Evolutionary conservation across 1,140 invertebrate genomes (phyloP), one percentile per base, ranked within the genome.

Genomic region (Brachionus angularis): DNA sequence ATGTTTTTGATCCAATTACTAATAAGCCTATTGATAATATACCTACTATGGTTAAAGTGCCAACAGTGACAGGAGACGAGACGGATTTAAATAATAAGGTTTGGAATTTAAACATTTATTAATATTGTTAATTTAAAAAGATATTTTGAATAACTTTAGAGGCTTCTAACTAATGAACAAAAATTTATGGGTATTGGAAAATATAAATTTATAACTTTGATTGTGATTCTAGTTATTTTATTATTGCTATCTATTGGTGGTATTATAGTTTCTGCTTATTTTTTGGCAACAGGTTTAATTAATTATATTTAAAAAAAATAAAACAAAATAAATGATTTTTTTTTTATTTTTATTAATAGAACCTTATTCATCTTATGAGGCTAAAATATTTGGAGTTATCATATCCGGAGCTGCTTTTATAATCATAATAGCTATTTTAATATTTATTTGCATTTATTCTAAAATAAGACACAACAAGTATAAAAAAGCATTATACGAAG

Each of bases 301-400:
- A n/a, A n/a, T n/a, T n/a, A n/a, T n/a, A n/a, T n/a, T n/a, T 58
- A 58, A 2, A 14, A 55, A 55, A 55, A 31, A 5, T 47, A 5
- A 2, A 34, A 34, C 21, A 55, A 31, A 4, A 7, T 55, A 16
- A 8, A 3, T 5, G 16, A 16, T 55, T 34, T 55, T 55, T 16
- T 12, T 7, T 21, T n/a, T 58, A 4, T 58, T 29, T 12, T 36
- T 4, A 39, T 39, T 25, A 29, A 21, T 29, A 58, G 53, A 58
- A 4, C 27, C 53, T 14, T 31, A 58, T 3, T n/a, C 33, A 27
- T 58, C 53, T 23, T 58, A 39, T 39, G 53, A 58, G 36, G 36
- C 33, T 31, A 58, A 58, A 58, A 58, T 58, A 58, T 58, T 58
- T 39, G 53, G 53, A 21, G 39, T 58, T 29, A 34, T 58, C 5